These are phyloP conservation scores for Prionailurus viverrinus DNA, from an alignment of 2,113 vertebrate species.

Conservation along the genomic window DNA sequence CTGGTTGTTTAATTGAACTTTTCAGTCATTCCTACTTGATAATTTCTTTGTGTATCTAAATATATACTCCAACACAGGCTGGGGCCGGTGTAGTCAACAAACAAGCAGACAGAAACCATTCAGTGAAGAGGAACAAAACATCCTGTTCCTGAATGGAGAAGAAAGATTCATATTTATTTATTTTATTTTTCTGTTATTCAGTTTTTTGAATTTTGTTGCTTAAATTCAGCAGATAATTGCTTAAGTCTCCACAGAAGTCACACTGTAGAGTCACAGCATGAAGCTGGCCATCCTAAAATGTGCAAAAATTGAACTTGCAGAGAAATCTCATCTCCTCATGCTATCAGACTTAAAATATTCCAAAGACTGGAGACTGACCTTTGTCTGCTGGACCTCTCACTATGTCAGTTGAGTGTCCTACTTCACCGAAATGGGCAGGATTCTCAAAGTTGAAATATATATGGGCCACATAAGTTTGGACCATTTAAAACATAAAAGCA, in stretches of 20 bases:
- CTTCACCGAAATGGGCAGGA: background rate
- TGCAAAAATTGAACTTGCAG: background rate
- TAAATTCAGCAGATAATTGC: conserved; percentile 61
- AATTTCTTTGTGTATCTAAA: conserved; percentile 55
- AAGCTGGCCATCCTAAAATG: background rate
- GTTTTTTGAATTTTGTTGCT: conserved; percentile 38
- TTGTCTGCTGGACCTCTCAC: conserved; percentile 11
- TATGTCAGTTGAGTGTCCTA: background rate
- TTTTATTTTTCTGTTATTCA: conserved; percentile 56
- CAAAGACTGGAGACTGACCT: background rate
- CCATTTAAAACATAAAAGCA: conserved; percentile 25
- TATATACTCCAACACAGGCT: background rate
- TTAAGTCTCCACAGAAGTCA: background rate
- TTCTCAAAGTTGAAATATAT: conserved; percentile 15
- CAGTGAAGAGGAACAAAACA: conserved; percentile 42
- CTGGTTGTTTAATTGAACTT: background rate
- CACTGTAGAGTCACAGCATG: background rate
- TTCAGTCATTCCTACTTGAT: background rate
- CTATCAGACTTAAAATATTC: background rate
- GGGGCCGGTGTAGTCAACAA: background rate
- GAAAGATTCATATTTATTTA: background rate
- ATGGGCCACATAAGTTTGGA: background rate
- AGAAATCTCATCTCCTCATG: background rate
- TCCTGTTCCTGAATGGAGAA: background rate
- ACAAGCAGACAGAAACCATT: conserved; percentile 60